Conservation (phyloP, 2,888 invertebrate genomes). For the Erannis defoliaria region DNA sequence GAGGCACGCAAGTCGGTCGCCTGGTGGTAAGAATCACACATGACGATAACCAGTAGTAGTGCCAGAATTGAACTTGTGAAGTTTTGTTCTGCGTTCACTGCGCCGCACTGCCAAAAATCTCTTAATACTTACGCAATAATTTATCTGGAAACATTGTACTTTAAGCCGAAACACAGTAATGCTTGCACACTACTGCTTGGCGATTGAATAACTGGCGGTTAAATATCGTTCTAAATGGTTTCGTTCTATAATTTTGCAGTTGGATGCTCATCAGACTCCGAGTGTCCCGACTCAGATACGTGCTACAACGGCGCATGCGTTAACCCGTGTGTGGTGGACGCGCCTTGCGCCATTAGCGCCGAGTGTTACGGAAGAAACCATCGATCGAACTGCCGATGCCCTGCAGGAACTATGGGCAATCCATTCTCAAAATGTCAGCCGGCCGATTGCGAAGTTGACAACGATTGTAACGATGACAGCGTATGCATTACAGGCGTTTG, state of each 20-base stretch:
- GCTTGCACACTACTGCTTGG: too few relatives aligned
- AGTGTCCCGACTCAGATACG: slow-evolving; percentile 92
- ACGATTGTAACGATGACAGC: slow-evolving; percentile 92
- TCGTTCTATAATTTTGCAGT: slow-evolving; percentile 80
- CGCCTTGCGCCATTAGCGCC: slow-evolving; percentile 94
- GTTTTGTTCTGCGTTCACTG: too few relatives aligned
- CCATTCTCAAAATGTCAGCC: slow-evolving; percentile 92
- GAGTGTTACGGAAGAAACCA: slow-evolving; percentile 94
- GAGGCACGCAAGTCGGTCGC: too few relatives aligned
- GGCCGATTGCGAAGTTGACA: slow-evolving; percentile 92
- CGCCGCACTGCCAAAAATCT: too few relatives aligned
- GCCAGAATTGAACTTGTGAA: too few relatives aligned
- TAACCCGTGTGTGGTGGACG: slow-evolving; percentile 92
- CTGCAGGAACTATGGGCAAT: slow-evolving; percentile 92
- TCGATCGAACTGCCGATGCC: slow-evolving; percentile 93
- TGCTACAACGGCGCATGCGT: slow-evolving; percentile 94
- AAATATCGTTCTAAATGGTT: too few relatives aligned
- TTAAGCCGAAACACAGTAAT: too few relatives aligned
- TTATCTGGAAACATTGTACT: too few relatives aligned
- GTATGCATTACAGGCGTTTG: slow-evolving; percentile 91
- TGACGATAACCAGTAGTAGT: too few relatives aligned
- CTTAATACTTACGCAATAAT: too few relatives aligned
- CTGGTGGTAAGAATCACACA: too few relatives aligned
- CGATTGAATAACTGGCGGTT: too few relatives aligned
- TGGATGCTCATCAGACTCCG: slow-evolving; percentile 93